Evolutionary conservation across 1,140 invertebrate genomes (phyloP), one percentile per base, ranked within the genome.

Genomic region (Anadara kagoshimensis): DNA sequence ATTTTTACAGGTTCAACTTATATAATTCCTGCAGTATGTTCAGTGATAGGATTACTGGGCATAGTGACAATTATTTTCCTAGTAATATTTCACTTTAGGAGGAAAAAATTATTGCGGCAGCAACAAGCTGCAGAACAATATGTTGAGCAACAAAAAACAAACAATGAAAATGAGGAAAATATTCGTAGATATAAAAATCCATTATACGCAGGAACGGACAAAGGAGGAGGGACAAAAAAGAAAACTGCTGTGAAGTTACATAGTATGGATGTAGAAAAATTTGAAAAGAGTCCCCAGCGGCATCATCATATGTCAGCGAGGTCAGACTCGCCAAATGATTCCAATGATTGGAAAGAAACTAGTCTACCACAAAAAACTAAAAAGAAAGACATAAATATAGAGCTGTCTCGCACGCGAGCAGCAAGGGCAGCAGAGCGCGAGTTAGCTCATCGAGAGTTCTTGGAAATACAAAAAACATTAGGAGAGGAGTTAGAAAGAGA

Each of bases 121-220:
- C 41, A 57, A 29, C 54, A 64, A 63, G 44, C 54, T 51, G 57
- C 74, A 41, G 72, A 71, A 44, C 43, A 71, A 57, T 73, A 67
- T 63, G 54, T 51, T 29, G 77, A 78, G 26, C 76, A 80, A 47
- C 76, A 80, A 47, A 73, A 69, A 66, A 96, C 96, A 82, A 96
- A 96, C 85, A 88, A 95, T 51, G 94, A 96, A 86, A 96, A 96
- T 86, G 95, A 96, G 84, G 95, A 96, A 86, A 97, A 96, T 82
- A 88, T 96, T 29, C 91, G 95, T 53, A 93, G 91, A 20, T 88
- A 86, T 68, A 82, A 83, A 69, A 89, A 89, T 73, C 85, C 86
- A 18, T 70, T 87, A 47, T 79, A 70, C 66, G 51, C 61, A 47
- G 74, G 70, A 47, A 71, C 71, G 0, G 71, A 75, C 57, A 79